Base-by-base conservation (phyloP, 2,113 vertebrate species). In the Corvus cornix region DNA sequence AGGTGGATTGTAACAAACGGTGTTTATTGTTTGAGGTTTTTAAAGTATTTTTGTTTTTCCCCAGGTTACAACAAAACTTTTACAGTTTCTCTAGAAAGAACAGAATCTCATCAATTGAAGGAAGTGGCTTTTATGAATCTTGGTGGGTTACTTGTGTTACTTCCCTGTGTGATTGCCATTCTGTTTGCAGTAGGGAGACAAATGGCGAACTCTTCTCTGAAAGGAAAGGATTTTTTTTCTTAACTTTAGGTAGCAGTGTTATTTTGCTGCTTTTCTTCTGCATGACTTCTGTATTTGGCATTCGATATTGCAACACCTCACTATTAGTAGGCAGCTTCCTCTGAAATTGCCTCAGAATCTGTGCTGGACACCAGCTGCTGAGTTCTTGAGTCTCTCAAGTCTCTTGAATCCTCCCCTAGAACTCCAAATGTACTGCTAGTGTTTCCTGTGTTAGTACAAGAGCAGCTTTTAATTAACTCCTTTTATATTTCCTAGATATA, bases 61-160 rank as follows among this genome's bases (percentile, higher is more conserved):
- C 13, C 95, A 99, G 99, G 99, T 83, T 98, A 98, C 96, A 98
- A 97, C 94, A 99, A 98, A 98, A 99, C 98, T 37, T 99, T 99
- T 97, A 98, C 97, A 35, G 97, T 98, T 37, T 95, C 98, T 96
- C 95, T 98, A 74, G 97, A 97, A 87, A 90, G 91, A 86, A 89
- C 90, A 35, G 89, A 82, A 89, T 31, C 89, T 70, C 60, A 79
- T 53, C 81, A 96, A 90, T 92, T 93, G 64, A 86, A 96, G 60
- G 97, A 92, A 86, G 95, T 98, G 26, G 95, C 98, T 92, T 99
- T 99, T 97, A 98, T 99, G 90, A 98, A 98, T 85, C 98, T 99
- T 84, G 99, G 99, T 99, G 96, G 93, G 98, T 97, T 84, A 59
- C 85, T 90, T 94, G 31, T 46, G 33, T 68, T 82, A 56, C 26